Evolutionary conservation across 2,888 invertebrate genomes (phyloP).

Genomic region (Falcaria lacertinaria): DNA sequence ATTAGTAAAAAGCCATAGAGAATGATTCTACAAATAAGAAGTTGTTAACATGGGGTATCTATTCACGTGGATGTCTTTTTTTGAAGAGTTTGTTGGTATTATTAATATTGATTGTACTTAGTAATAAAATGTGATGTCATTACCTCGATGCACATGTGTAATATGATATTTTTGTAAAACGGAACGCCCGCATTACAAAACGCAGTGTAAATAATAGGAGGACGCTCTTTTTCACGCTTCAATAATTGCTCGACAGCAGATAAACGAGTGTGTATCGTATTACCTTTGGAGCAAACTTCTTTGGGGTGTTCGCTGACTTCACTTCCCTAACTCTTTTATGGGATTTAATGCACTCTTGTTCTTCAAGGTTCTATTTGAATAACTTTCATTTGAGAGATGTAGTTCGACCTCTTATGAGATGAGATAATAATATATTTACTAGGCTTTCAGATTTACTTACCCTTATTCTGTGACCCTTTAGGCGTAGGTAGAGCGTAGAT

Average conservation of each 20-base stretch:
- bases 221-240: constrained; percentile 80
- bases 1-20: no score
- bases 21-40: no score
- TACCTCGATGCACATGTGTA: constrained; percentile 46
- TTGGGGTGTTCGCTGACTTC: constrained; percentile 47
- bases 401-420: no score
- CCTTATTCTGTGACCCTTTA: no score
- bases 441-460: no score
- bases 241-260: constrained; percentile 79
- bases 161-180: constrained; percentile 73
- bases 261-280: constrained; percentile 71
- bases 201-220: constrained; percentile 76
- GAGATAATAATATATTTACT: no score
- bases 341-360: constrained; percentile 22
- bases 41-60: no score
- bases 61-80: no score
- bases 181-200: constrained; percentile 76
- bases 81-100: no score
- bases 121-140: constrained; percentile 13
- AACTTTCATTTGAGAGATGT: constrained; percentile 16
- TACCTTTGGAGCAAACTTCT: constrained; percentile 53
- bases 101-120: neutral
- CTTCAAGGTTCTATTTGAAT: constrained; percentile 11
- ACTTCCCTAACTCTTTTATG: constrained; percentile 59
- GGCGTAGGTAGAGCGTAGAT: no score